Evolutionary conservation across 2,113 vertebrate genomes (phyloP).

Genomic region (Pelmatolapia mariae): DNA sequence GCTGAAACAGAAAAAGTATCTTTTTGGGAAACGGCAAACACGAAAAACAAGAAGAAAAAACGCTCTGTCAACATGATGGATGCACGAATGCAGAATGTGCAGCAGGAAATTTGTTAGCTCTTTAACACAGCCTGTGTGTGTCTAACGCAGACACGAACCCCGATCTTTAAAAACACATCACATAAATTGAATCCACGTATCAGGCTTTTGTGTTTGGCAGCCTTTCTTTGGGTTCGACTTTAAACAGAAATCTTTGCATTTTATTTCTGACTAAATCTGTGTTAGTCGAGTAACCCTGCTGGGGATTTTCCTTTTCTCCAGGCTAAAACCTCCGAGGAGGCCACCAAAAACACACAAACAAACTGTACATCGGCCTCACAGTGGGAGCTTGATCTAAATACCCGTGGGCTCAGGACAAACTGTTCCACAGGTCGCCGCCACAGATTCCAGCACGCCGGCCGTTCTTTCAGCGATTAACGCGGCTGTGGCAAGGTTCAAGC

Average conservation of each 20-base stretch:
- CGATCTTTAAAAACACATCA: not conserved
- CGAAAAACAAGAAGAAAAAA: not conserved
- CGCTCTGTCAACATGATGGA: not conserved
- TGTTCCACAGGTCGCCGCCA: not conserved
- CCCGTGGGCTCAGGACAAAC: not conserved
- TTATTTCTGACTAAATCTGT: not conserved
- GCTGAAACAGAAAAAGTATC: not conserved
- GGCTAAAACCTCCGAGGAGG: not conserved
- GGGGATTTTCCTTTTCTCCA: not conserved
- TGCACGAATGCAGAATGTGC: not conserved
- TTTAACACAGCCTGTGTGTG: not conserved
- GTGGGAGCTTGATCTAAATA: not conserved
- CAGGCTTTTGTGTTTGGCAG: not conserved
- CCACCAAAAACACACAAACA: not conserved
- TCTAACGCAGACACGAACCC: not conserved
- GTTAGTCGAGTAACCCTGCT: not conserved
- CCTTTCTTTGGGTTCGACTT: not conserved
- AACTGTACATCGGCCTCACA: not conserved
- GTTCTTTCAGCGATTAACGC: not conserved
- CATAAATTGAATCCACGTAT: not conserved
- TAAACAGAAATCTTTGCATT: not conserved
- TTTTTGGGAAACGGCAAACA: not conserved
- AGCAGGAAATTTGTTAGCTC: not conserved
- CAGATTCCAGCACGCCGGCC: not conserved
- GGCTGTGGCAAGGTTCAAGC: conserved; percentile 23